A percentile compares a stretch with the other conserved stretches of the same genome.
Conservation (phyloP, 2,888 invertebrate species). For the Encarsia formosa region DNA sequence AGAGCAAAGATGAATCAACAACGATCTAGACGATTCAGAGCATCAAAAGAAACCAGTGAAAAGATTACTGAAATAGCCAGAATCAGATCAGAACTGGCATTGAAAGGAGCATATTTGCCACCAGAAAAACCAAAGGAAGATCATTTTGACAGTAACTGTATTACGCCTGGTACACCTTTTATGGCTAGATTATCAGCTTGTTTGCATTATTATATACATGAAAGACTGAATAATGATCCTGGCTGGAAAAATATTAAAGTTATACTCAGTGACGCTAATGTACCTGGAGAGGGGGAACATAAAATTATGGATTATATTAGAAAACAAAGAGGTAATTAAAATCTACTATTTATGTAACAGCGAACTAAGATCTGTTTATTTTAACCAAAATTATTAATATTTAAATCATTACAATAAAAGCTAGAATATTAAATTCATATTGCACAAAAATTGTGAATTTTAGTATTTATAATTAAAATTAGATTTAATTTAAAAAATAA, state of each 20-base stretch:
- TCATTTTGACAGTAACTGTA: constrained; percentile 98
- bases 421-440: not conserved
- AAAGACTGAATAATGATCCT: constrained; percentile 85
- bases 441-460: no score
- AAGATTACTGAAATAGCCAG: constrained; percentile 81
- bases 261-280: constrained; percentile 98
- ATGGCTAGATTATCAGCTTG: constrained; percentile 87
- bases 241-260: constrained; percentile 93
- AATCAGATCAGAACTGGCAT: constrained; percentile 68
- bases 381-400: no score
- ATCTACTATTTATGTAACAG: no score
- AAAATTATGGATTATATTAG: constrained; percentile 99
- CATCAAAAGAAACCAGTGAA: constrained; percentile 90
- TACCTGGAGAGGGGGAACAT: constrained; percentile 97
- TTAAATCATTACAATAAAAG: no score
- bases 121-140: constrained; percentile 86
- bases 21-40: constrained; percentile 90
- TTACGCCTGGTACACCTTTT: constrained; percentile 97
- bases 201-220: constrained; percentile 84
- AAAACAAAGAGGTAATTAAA: constrained; percentile 83
- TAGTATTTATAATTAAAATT: constrained; percentile 1
- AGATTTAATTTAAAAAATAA: not conserved
- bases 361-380: no score
- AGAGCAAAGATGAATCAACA: constrained; percentile 99
- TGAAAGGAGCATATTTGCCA: constrained; percentile 73